Evolutionary conservation across 2,113 vertebrate genomes (phyloP), one percentile per base, ranked within the genome.

Genomic region (Meriones unguiculatus): DNA sequence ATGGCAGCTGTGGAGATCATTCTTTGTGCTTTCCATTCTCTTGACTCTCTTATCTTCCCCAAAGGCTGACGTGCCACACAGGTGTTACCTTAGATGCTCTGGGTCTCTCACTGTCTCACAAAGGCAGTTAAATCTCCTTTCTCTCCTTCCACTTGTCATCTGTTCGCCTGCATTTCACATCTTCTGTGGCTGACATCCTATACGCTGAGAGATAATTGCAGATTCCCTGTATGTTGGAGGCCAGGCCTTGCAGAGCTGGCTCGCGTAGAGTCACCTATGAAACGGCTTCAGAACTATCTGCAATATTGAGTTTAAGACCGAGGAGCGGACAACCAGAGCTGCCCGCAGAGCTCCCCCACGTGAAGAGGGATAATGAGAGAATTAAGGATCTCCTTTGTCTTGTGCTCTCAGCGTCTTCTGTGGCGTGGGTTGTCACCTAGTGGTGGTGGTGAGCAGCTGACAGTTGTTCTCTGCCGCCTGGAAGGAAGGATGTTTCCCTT

Each of bases 81-180:
- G 62, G n/a, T 59, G 76, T 81, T 50, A 28, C 81, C 90, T 80
- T 64, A 1, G 10, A 70, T 73, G 67, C 94, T 97, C 93, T 92
- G 88, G 92, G 32, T 91, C 72, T 93, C 87, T 95, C 84, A 82
- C 50, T 20, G 12, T 75, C 86, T 95, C 75, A 87, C 95, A 89
- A 62, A 94, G 84, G 81, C 20, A 78, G 54, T 18, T 18, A 24
- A 89, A 92, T 92, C 57, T 85, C 86, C 86, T 89, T 96, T 90
- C 64, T 59, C 94, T 88, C 86, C 73, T 91, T 92, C 89, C 72
- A 1, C 92, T 76, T 92, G 96, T 97, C 96, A 94, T 94, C 95
- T 97, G 90, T 59, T 92, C 95, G 78, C 82, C 93, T 85, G 50
- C 76, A 95, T 88, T 96, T 95, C 69, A 75, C 86, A 80, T 96